Conservation (phyloP, 2,888 invertebrate species). For the Lasioglossum calceatum region DNA sequence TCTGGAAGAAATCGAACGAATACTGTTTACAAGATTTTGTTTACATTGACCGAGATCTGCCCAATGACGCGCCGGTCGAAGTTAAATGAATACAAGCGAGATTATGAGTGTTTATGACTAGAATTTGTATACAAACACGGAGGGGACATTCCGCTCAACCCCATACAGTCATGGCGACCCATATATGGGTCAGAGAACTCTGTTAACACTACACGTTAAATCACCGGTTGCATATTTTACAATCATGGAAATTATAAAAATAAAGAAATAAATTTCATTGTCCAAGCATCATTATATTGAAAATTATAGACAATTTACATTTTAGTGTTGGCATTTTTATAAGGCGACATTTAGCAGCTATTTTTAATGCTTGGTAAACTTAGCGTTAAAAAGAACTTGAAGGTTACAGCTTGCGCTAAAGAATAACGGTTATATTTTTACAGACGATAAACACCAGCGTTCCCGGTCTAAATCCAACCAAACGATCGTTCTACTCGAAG, state of each 20-base stretch:
- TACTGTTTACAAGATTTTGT: background rate
- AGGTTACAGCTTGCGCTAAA: background rate
- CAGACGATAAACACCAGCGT: background rate
- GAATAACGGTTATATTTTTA: background rate
- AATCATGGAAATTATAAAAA: too few relatives aligned
- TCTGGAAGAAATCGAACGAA: too few relatives aligned
- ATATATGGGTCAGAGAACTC: background rate
- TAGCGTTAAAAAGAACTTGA: background rate
- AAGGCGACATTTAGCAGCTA: background rate
- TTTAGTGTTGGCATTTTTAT: background rate
- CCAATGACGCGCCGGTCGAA: too few relatives aligned
- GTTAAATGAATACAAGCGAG: background rate
- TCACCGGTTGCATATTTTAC: too few relatives aligned
- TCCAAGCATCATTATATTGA: too few relatives aligned
- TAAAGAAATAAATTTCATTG: too few relatives aligned
- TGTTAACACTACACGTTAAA: background rate
- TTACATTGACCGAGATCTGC: background rate
- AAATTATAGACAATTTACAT: background rate
- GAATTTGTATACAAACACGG: background rate
- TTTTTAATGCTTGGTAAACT: background rate
- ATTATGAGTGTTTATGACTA: background rate
- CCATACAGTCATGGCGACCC: too few relatives aligned
- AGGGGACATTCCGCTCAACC: too few relatives aligned
- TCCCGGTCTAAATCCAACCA: background rate
- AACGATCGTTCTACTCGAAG: background rate